These are phyloP conservation scores for Masnerella sp. DNA, from an alignment of 2,888 invertebrate genomes.

Conservation along the genomic window DNA sequence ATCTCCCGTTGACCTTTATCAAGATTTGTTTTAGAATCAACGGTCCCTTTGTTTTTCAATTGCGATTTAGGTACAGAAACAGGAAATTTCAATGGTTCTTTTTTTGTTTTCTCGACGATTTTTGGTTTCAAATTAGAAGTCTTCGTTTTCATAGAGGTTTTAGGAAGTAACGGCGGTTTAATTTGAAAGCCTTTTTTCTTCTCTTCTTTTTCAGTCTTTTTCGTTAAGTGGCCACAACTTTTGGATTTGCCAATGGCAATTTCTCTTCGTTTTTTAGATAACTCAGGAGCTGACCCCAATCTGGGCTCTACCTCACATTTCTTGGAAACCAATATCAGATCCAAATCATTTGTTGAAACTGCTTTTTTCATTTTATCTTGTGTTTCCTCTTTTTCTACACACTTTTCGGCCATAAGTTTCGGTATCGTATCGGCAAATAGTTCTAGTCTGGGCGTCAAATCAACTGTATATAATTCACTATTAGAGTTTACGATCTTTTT, in stretches of 20 bases:
- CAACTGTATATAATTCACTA: slow-evolving; percentile 71
- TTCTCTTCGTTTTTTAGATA: slow-evolving; percentile 59
- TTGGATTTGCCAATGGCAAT: slow-evolving; percentile 68
- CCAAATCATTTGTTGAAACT: slow-evolving; percentile 22
- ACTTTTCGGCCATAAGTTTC: slow-evolving; percentile 73
- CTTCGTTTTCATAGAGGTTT: slow-evolving; percentile 63
- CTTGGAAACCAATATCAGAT: slow-evolving; percentile 25
- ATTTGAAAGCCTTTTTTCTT: slow-evolving; percentile 41
- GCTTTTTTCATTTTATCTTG: slow-evolving; percentile 39
- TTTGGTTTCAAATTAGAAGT: slow-evolving; percentile 62
- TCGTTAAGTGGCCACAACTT: slow-evolving; percentile 73
- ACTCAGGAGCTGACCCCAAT: slow-evolving; percentile 60
- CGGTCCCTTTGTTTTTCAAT: slow-evolving; percentile 58
- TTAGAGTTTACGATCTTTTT: slow-evolving; percentile 66
- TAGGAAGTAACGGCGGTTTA: slow-evolving; percentile 52
- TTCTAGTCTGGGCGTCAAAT: slow-evolving; percentile 73
- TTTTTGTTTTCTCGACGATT: slow-evolving; percentile 60
- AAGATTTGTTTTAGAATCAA: slow-evolving; percentile 65
- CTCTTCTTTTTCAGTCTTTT: slow-evolving; percentile 45
- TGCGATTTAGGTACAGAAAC: slow-evolving; percentile 47
- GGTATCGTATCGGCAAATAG: slow-evolving; percentile 75
- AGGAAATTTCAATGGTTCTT: slow-evolving; percentile 62
- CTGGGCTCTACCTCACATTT: slow-evolving; percentile 39
- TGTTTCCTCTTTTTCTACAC: slow-evolving; percentile 59
- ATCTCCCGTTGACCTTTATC: slow-evolving; percentile 68